A percentile compares a stretch with the other conserved stretches of the same genome.
Conservation (phyloP, 2,888 invertebrate genomes). For the Junonia oenone region DNA sequence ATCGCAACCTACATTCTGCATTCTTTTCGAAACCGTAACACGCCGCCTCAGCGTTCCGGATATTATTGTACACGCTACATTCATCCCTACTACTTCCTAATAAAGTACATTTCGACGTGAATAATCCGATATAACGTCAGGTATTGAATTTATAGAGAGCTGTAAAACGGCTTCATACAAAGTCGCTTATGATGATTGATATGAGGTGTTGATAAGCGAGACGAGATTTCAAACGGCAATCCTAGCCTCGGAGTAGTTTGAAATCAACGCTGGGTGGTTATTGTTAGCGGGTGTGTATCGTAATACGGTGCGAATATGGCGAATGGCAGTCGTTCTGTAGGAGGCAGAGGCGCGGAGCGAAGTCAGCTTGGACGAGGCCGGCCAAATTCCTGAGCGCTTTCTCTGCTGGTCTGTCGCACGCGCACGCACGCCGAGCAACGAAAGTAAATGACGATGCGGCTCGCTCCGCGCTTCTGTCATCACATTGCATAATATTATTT, state of each 20-base stretch:
- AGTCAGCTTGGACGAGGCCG: conserved; percentile 37
- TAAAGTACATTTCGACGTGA: conserved; percentile 61
- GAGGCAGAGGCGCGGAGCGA: conserved; percentile 12
- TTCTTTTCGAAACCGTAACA: conserved; percentile 79
- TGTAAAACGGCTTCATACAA: conserved; percentile 52
- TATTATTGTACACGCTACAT: conserved; percentile 60
- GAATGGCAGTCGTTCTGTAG: conserved; percentile 15
- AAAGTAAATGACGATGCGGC: conserved; percentile 64
- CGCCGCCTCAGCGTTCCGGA: conserved; percentile 75
- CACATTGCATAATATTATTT: conserved; percentile 73
- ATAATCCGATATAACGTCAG: conserved; percentile 49
- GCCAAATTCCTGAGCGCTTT: conserved; percentile 77
- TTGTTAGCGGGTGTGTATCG: conserved; percentile 9
- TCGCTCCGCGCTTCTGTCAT: conserved; percentile 59
- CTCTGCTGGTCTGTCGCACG: conserved; percentile 51
- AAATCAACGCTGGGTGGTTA: conserved; percentile 4
- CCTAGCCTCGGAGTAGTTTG: conserved; percentile 6
- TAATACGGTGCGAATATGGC: conserved; percentile 17
- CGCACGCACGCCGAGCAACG: conserved; percentile 55
- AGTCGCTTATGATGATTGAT: conserved; percentile 44
- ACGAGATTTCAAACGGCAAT: conserved; percentile 22
- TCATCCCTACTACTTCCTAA: conserved; percentile 58
- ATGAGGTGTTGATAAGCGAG: conserved; percentile 41
- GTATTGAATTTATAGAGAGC: conserved; percentile 71
- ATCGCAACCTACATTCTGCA: conserved; percentile 77